A percentile compares a stretch with the other conserved stretches of the same genome.
Conservation (phyloP, 2,888 invertebrate genomes). For the Cylindroiulus punctatus region DNA sequence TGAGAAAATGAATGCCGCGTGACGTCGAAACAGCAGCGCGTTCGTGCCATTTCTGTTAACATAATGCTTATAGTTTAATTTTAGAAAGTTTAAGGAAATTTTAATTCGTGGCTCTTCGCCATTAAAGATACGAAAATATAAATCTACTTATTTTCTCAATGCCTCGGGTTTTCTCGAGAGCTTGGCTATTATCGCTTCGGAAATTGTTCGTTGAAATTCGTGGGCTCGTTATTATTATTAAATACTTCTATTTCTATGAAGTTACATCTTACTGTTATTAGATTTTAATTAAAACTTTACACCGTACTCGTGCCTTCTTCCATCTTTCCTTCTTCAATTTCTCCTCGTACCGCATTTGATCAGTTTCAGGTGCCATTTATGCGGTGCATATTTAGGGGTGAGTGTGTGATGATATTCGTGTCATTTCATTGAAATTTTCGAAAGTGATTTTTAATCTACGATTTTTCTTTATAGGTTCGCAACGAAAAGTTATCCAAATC, state of each 20-base stretch:
- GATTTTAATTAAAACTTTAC: slow-evolving; percentile 52
- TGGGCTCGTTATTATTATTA: slow-evolving; percentile 14
- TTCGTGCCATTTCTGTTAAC: neutral
- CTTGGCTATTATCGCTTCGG: neutral
- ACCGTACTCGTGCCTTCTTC: slow-evolving; percentile 5
- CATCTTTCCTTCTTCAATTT: no score
- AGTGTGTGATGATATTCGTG: no score
- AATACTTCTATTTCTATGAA: slow-evolving; percentile 20
- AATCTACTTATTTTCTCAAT: neutral
- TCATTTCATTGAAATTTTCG: no score
- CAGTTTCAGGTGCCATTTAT: no score
- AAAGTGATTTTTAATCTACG: no score
- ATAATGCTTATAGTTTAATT: slow-evolving; percentile 7
- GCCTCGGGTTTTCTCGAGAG: neutral
- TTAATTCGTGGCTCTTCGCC: neutral
- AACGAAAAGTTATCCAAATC: no score
- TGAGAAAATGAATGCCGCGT: slow-evolving; percentile 2
- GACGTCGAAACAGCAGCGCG: neutral
- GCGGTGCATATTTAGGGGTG: no score
- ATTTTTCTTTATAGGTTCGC: no score
- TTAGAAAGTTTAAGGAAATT: neutral
- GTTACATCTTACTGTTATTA: slow-evolving; percentile 34
- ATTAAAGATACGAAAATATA: no score
- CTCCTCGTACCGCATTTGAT: no score
- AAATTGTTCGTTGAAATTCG: neutral